These are phyloP conservation scores for Tauraco erythrolophus DNA, from an alignment of 2,113 vertebrate genomes.

Conservation along the genomic window DNA sequence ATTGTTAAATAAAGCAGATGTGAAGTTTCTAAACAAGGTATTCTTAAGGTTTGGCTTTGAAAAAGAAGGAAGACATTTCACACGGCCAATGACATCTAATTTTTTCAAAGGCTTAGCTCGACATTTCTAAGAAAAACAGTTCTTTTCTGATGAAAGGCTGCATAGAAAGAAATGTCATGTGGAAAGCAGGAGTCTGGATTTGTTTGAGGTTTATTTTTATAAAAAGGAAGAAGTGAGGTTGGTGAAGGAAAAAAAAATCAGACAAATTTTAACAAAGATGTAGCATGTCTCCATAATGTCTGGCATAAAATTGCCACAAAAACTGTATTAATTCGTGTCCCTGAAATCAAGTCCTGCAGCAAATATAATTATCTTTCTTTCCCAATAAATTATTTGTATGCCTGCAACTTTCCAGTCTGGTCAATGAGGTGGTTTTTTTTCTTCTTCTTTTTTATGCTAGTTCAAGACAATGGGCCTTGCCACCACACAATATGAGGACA, in stretches of 20 bases:
- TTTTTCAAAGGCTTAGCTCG: slow-evolving; percentile 54
- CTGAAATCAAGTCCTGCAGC: not conserved
- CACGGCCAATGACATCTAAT: not conserved
- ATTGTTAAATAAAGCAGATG: slow-evolving; percentile 26
- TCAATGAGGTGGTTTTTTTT: not conserved
- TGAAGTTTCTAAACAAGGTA: slow-evolving; percentile 25
- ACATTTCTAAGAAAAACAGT: slow-evolving; percentile 53
- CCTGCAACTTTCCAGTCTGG: not conserved
- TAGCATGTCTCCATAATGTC: not conserved
- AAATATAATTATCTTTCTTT: not conserved
- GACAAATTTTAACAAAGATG: slow-evolving; percentile 9
- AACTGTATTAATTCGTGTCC: not conserved
- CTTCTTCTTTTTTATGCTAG: not conserved
- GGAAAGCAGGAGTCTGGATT: not conserved
- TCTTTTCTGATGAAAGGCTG: slow-evolving; percentile 52
- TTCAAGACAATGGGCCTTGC: not conserved
- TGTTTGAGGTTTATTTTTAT: slow-evolving; percentile 16
- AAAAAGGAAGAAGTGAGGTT: not conserved
- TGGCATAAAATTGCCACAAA: not conserved
- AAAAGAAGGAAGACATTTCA: slow-evolving; percentile 15
- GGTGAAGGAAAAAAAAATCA: not conserved
- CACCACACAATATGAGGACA: not conserved
- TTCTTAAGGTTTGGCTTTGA: slow-evolving; percentile 22
- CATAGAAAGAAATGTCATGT: slow-evolving; percentile 23
- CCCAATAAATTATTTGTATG: not conserved